Evolutionary conservation across 1,140 invertebrate species (phyloP), one percentile per base, ranked within the genome.

Genomic region (Spodoptera frugiperda): DNA sequence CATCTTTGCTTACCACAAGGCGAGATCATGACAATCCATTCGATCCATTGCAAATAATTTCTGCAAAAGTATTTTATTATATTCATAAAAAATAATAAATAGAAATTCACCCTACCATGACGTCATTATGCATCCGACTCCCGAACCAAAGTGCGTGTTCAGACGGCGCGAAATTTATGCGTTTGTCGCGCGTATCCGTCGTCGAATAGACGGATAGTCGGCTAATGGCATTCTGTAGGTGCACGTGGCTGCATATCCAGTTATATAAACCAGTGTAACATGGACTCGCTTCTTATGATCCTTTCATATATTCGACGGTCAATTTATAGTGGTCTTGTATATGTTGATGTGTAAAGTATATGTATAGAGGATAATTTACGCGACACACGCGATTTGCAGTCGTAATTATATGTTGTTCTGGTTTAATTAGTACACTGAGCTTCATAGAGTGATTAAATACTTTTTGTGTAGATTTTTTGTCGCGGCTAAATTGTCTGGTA

Each of bases 101-200:
- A 33, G 11, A 5, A 30, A n/a, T 12, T 8, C 12, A 39, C 30
- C 25, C 14, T 10, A 17, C 15, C 5, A 14, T 65, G 39, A 65
- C 61, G 61, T 48, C 44, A 48, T 65, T 65, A 65, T 21, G 11
- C 44, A 49, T 15, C 2, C 48, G 14, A 51, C 5, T n/a, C 12
- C 44, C 9, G 8, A 46, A 67, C 63, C 44, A 25, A 48, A 67
- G 44, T 48, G 39, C 63, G 63, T 67, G 63, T 67, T 67, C 63
- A 67, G 63, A 67, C n/a, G 17, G 44, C 12, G 44, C 63, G 46
- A 25, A 25, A 67, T 67, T 48, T 67, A 67, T 67, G 63, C 63
- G 63, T 67, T 67, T 67, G 63, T 67, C 63, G 63, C 44, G 44
- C 63, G 44, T 14, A 49, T 67, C 63, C 61, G 57, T 15, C 12